These are phyloP conservation scores for Geococcyx californianus DNA, from an alignment of 2,113 vertebrate genomes.

Conservation along the genomic window DNA sequence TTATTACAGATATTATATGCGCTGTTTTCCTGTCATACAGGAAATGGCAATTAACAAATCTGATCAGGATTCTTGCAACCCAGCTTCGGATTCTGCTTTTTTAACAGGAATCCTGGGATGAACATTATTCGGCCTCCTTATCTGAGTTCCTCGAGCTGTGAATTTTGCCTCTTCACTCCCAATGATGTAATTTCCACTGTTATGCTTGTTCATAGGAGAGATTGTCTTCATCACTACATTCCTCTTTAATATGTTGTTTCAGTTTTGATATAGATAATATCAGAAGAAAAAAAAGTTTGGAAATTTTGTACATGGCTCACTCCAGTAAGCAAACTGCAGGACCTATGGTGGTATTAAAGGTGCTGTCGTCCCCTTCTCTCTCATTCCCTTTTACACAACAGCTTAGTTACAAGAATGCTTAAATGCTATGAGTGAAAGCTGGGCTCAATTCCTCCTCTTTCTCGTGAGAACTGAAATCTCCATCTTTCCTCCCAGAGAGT, in stretches of 20 bases:
- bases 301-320: not conserved
- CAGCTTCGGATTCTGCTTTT: not conserved
- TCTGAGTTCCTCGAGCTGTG: not conserved
- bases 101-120: not conserved
- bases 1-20: not conserved
- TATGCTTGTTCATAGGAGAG: not conserved
- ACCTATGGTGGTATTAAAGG: not conserved
- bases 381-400: not conserved
- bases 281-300: not conserved
- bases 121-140: not conserved
- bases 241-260: not conserved
- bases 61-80: rapidly evolving
- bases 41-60: not conserved
- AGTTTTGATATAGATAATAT: not conserved
- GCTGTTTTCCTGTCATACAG: not conserved
- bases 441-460: not conserved
- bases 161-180: not conserved
- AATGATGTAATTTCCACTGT: not conserved
- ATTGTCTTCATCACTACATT: not conserved
- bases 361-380: not conserved
- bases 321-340: not conserved
- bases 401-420: not conserved
- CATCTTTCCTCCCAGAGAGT: not conserved
- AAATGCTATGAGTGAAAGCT: not conserved
- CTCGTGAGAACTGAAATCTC: not conserved